A percentile compares a stretch with the other conserved stretches of the same genome.
These are phyloP conservation scores for Pseudochirops cupreus DNA, from an alignment of 2,797 vertebrate species.

Conservation along the genomic window DNA sequence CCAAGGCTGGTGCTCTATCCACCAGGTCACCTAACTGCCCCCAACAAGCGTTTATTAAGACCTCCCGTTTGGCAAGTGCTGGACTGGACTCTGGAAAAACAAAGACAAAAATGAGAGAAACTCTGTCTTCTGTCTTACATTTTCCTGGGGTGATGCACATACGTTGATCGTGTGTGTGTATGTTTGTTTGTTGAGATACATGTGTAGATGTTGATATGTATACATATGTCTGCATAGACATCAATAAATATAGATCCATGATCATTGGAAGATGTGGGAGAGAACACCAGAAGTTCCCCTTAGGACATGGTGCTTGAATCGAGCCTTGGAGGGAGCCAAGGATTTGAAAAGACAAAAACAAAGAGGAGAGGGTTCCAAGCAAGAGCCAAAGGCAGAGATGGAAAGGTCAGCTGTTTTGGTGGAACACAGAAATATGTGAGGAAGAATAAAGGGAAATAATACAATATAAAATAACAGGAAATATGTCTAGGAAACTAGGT, in stretches of 20 bases:
- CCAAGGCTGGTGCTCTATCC: neutral
- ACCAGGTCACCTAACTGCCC: neutral
- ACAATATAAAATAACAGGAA: neutral
- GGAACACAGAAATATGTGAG: neutral
- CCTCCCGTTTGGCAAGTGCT: neutral
- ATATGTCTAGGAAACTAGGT: neutral
- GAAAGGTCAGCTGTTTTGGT: fast-evolving
- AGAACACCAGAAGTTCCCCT: neutral
- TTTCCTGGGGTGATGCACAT: neutral
- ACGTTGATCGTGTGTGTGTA: neutral
- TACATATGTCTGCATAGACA: too few species aligned
- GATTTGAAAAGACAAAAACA: neutral
- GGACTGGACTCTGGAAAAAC: neutral
- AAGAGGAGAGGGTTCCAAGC: neutral
- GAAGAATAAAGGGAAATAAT: neutral
- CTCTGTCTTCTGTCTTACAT: neutral
- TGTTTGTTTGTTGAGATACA: neutral
- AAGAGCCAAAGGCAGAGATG: neutral
- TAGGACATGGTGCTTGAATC: neutral
- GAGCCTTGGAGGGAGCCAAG: neutral
- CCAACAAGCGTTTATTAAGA: neutral
- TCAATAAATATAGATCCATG: neutral
- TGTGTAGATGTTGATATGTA: neutral
- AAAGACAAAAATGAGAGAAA: neutral
- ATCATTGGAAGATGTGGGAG: neutral